Conservation (phyloP, 2,113 vertebrate genomes). For the Sminthopsis crassicaudata region DNA sequence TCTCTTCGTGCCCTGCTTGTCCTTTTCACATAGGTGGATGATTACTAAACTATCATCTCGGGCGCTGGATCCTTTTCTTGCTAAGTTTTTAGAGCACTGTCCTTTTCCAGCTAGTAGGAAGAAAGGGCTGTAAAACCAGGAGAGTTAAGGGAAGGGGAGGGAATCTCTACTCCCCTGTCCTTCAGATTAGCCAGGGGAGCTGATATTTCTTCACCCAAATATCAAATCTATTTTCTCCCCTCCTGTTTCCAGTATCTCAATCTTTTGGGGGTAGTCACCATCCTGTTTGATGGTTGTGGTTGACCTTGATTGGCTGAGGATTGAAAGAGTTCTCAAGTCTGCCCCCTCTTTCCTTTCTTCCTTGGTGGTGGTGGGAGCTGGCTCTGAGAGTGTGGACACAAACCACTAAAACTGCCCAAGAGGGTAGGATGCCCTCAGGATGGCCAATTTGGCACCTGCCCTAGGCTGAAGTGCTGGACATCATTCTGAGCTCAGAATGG, state of each 20-base stretch:
- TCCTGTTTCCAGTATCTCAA: conserved; percentile 72
- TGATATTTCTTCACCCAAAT: conserved; percentile 53
- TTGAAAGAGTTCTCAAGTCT: conserved; percentile 73
- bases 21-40: neutral
- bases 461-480: conserved; percentile 64
- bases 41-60: neutral
- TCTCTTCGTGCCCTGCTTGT: neutral
- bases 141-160: conserved; percentile 44
- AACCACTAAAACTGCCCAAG: conserved; percentile 57
- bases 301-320: conserved; percentile 78
- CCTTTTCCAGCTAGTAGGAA: conserved; percentile 14
- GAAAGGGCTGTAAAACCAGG: neutral
- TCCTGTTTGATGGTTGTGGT: conserved; percentile 68
- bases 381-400: conserved; percentile 58
- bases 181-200: conserved; percentile 51
- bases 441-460: conserved; percentile 72
- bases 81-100: neutral
- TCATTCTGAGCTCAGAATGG: conserved; percentile 38
- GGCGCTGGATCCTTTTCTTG: neutral
- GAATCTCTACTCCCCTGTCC: conserved; percentile 25
- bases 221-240: neutral
- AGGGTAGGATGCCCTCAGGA: conserved; percentile 66
- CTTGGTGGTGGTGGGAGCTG: neutral
- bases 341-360: conserved; percentile 60
- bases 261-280: conserved; percentile 64